phyloP scores from a whole-genome alignment of 1,140 invertebrate species.

The Drosophila athabasca region DNA sequence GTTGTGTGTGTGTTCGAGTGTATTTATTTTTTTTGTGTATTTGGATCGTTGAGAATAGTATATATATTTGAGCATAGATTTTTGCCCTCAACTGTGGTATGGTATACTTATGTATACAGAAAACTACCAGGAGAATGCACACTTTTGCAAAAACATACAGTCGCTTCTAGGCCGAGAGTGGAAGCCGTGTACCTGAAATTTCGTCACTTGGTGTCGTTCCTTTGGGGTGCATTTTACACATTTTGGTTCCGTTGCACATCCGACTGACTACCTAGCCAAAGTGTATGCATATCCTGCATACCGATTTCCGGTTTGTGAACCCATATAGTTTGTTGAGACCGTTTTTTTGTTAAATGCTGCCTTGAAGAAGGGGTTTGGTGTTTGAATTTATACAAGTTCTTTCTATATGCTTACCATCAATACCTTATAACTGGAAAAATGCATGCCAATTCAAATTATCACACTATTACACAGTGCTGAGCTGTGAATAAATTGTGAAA shows the following conservation, averaged over 20 bases:
- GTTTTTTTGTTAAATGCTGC: too few species aligned
- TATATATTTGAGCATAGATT: too few species aligned
- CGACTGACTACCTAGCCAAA: constrained; percentile 19
- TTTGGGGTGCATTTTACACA: not conserved
- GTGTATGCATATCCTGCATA: constrained; percentile 17
- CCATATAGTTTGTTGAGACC: too few species aligned
- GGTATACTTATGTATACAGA: too few species aligned
- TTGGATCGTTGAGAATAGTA: too few species aligned
- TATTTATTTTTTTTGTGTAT: not conserved
- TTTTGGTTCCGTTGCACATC: constrained; percentile 42
- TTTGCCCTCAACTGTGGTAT: too few species aligned
- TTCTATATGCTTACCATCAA: too few species aligned
- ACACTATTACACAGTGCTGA: not conserved
- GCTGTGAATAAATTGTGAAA: not conserved
- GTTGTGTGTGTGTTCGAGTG: constrained; percentile 22
- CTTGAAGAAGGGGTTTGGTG: too few species aligned
- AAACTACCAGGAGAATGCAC: constrained; percentile 5
- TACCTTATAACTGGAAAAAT: too few species aligned
- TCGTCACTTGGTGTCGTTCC: not conserved
- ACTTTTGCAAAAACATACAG: constrained; percentile 60
- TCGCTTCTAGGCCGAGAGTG: constrained; percentile 33
- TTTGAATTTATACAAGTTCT: too few species aligned
- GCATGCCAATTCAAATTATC: not conserved
- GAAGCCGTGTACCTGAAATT: constrained; percentile 22
- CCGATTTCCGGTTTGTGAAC: too few species aligned